These are phyloP conservation scores for Anabacerthia variegaticeps DNA, from an alignment of 2,797 vertebrate species.

Conservation along the genomic window DNA sequence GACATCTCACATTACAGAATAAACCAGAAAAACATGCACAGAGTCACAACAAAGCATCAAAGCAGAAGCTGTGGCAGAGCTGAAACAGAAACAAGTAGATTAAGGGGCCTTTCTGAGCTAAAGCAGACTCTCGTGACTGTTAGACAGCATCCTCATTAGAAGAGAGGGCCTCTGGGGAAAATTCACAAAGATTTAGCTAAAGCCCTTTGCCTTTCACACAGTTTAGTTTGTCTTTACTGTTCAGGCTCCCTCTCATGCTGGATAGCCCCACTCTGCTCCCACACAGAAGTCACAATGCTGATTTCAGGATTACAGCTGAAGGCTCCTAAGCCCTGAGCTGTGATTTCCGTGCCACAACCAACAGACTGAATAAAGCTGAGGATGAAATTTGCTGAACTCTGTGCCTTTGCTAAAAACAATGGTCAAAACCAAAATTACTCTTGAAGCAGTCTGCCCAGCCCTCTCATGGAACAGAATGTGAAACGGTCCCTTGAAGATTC, in stretches of 20 bases:
- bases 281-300: not conserved
- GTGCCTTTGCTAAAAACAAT: not conserved
- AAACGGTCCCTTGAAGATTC: not conserved
- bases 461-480: not conserved
- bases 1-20: not conserved
- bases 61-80: not conserved
- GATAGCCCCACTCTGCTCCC: not conserved
- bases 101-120: constrained; percentile 26
- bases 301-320: not conserved
- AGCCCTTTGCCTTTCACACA: not conserved
- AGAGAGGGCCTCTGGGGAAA: not conserved
- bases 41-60: constrained; percentile 2
- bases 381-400: not conserved
- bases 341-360: not conserved
- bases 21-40: not conserved
- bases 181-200: not conserved
- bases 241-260: not conserved
- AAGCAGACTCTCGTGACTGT: not conserved
- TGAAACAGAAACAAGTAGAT: not conserved
- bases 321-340: not conserved
- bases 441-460: not conserved
- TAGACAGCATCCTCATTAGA: not conserved
- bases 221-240: not conserved
- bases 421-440: not conserved
- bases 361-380: not conserved